Evolutionary conservation across 2,888 invertebrate genomes (phyloP).

Genomic region (Mylabris sibirica): DNA sequence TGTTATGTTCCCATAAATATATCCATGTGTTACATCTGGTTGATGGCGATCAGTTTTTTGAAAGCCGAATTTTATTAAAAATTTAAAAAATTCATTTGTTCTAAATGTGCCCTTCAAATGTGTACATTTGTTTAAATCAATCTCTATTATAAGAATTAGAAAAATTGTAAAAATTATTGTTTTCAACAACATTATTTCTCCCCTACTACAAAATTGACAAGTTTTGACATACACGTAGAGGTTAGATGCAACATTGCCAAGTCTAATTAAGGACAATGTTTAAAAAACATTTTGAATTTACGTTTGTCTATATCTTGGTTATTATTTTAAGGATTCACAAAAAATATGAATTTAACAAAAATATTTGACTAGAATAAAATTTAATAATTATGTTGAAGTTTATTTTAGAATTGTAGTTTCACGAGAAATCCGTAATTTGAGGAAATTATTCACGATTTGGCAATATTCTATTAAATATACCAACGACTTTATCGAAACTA

Average conservation of each 20-base stretch:
- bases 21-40: conserved; percentile 87
- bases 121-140: conserved; percentile 53
- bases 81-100: conserved; percentile 83
- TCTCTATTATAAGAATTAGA: conserved; percentile 34
- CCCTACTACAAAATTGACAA: neutral
- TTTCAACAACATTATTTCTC: conserved; percentile 46
- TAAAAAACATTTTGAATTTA: neutral
- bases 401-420: too few relatives aligned
- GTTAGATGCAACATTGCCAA: neutral
- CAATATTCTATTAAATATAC: too few relatives aligned
- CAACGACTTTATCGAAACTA: too few relatives aligned
- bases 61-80: conserved; percentile 94
- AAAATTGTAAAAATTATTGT: conserved; percentile 38
- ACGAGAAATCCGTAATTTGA: too few relatives aligned
- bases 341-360: too few relatives aligned
- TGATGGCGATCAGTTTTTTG: conserved; percentile 92
- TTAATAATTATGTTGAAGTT: too few relatives aligned
- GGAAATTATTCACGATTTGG: too few relatives aligned
- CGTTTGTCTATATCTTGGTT: neutral
- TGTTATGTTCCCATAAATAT: conserved; percentile 95
- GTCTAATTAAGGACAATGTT: neutral
- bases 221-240: neutral
- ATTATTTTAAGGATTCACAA: neutral
- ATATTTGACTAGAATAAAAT: too few relatives aligned
- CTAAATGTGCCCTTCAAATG: conserved; percentile 73